These are phyloP conservation scores for Hemiprocne comata DNA, from an alignment of 2,113 vertebrate species.

Conservation along the genomic window DNA sequence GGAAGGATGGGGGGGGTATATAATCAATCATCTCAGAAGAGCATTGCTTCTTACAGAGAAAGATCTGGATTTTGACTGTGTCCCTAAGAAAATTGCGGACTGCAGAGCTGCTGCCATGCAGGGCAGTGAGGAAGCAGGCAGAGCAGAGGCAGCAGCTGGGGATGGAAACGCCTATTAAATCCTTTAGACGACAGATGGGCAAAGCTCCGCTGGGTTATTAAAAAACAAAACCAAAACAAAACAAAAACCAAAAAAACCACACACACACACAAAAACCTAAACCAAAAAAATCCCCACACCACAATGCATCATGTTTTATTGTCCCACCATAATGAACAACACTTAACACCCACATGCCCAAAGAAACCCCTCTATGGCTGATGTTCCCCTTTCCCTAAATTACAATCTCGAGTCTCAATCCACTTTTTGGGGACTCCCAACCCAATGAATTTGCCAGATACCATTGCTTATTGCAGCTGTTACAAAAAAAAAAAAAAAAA, in stretches of 20 bases:
- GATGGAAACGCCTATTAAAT: slow-evolving; percentile 81
- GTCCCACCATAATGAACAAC: slow-evolving; percentile 69
- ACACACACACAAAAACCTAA: too few relatives aligned
- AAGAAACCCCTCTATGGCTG: slow-evolving; percentile 19
- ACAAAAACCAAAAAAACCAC: background rate
- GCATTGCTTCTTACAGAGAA: slow-evolving; percentile 74
- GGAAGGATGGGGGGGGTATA: slow-evolving; percentile 27
- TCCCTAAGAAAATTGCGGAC: slow-evolving; percentile 77
- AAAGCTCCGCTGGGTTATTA: slow-evolving; percentile 64
- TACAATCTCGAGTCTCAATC: background rate
- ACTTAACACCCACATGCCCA: slow-evolving; percentile 68
- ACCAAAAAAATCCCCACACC: background rate
- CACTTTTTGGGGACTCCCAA: slow-evolving; percentile 29
- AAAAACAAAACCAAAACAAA: background rate
- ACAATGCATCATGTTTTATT: slow-evolving; percentile 76
- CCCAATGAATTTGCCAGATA: slow-evolving; percentile 3
- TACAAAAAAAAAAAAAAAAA: background rate
- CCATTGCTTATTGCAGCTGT: slow-evolving; percentile 6
- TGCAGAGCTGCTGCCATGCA: slow-evolving; percentile 73
- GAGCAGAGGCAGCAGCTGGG: slow-evolving; percentile 81
- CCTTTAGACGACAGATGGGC: slow-evolving; percentile 86
- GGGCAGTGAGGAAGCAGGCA: slow-evolving; percentile 74
- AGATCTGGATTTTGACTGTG: slow-evolving; percentile 78
- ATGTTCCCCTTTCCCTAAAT: slow-evolving; percentile 7
- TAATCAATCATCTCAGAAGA: slow-evolving; percentile 72